Percentiles rank a stretch among this genome's conserved stretches.
These are phyloP conservation scores for Indri indri DNA, from an alignment of 2,113 vertebrate species.

Conservation along the genomic window DNA sequence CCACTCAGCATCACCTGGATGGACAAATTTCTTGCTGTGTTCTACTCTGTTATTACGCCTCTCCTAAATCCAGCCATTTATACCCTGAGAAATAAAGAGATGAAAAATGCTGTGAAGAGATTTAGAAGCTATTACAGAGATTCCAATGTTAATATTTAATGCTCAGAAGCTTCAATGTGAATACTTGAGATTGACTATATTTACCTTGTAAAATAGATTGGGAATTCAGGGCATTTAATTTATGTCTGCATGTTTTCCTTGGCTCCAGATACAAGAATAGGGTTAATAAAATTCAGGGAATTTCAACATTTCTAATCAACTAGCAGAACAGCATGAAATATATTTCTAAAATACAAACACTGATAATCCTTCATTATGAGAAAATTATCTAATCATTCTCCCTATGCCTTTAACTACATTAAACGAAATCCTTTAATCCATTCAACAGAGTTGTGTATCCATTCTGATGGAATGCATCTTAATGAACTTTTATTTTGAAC, in stretches of 20 bases:
- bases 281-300: not conserved
- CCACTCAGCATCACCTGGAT: slow-evolving; percentile 46
- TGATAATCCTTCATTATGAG: not conserved
- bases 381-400: not conserved
- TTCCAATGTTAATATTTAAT: not conserved
- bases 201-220: not conserved
- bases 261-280: not conserved
- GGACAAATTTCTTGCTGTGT: slow-evolving; percentile 68
- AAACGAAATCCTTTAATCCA: not conserved
- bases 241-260: not conserved
- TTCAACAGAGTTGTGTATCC: not conserved
- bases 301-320: not conserved
- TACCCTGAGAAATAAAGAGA: slow-evolving; percentile 70
- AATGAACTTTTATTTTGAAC: not conserved
- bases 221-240: not conserved
- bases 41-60: slow-evolving; percentile 69
- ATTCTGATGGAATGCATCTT: not conserved
- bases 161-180: not conserved
- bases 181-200: not conserved
- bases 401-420: not conserved
- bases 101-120: slow-evolving; percentile 57
- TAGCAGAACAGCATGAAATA: not conserved
- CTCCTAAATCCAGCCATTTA: slow-evolving; percentile 73
- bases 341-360: not conserved
- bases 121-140: not conserved